Base-by-base conservation (phyloP, 2,888 invertebrate species). In the Spilarctia lutea region DNA sequence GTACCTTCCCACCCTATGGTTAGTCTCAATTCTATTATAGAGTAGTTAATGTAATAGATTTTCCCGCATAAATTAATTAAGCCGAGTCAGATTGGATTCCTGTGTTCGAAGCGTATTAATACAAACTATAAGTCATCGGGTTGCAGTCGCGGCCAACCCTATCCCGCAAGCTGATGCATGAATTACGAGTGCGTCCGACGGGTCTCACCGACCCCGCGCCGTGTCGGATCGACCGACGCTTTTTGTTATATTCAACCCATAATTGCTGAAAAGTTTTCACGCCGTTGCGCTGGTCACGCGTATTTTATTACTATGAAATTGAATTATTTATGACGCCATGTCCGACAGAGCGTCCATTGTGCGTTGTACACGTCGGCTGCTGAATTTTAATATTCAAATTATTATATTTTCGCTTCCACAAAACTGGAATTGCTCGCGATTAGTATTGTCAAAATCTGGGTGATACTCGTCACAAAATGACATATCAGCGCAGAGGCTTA, bases 241-340 rank as follows among this genome's bases (percentile, higher is more conserved):
- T 96, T 95, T 95, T 94, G 95, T 94, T 94, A 95, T 92, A 94
- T 94, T 92, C 94, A 92, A 94, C 91, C 94, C 93, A 91, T 95
- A 95, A 95, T 95, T 95, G 94, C 94, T 96, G 95, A 96, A 96
- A 95, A 95, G 94, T 95, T 95, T 95, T 96, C 96, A 94, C 95
- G 94, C 94, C 92, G 92, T 89, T 90, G 91, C 91, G 89, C 89
- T 91, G 94, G 94, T 94, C 95, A 94, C 94, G 94, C 95, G 94
- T 95, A 94, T 96, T 96, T 96, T 95, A 96, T 96, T 95, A 95
- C 95, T 94, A 95, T 94, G 93, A 94, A 95, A 95, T 96, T 96
- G 95, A 96, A 96, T 96, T 91, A 95, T 96, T 96, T 95, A 96
- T 94, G 93, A 92, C 93, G 91, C 91, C 91, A 91, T 90, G 91